Base-by-base conservation (phyloP, 2,113 vertebrate species). In the Myodes glareolus region DNA sequence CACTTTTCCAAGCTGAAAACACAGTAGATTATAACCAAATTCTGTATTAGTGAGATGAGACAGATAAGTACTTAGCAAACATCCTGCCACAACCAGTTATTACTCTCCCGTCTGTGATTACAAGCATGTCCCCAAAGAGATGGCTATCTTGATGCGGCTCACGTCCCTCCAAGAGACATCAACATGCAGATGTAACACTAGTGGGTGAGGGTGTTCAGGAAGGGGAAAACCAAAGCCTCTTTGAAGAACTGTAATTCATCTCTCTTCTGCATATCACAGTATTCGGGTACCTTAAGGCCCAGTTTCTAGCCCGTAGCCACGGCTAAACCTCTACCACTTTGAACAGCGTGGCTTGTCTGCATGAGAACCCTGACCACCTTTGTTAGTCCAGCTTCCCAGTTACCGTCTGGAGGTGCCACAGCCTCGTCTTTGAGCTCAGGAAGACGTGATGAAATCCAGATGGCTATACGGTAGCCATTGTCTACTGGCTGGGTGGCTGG, bases 281-380 rank as follows among this genome's bases (percentile, higher is more conserved):
- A 36, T 50, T 61, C 25, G 8, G 7, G 27, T 27, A 11, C 36
- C 29, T 19, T 27, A 58, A 29, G 77, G 42, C 4, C 55, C 68
- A 11, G 31, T 50, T 36, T 42, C n/a, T 9, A 45, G 13, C 4
- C 27, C 0, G 0, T 12, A 6, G 23, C 33, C 31, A 33, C 31
- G 29, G 0, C 1, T 11, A 36, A 52, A 77, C 72, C 21, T 6
- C 23, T 0, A 1, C 8, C 25, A 23, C 45, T 11, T 0, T 0
- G 10, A 2, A n/a, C 39, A 4, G 42, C 4, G 3, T n/a, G 5
- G 14, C 25, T 39, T 63, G 11, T 17, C 45, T 50, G 21, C 16
- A 16, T 25, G 4, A 52, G 58, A 33, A 21, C 13, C 1, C 33
- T 25, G 7, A 0, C 0, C 12, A 67, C 29, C 14, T 45, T 52